Base-by-base conservation (phyloP, 1,140 invertebrate species). In the Cydia splendana region DNA sequence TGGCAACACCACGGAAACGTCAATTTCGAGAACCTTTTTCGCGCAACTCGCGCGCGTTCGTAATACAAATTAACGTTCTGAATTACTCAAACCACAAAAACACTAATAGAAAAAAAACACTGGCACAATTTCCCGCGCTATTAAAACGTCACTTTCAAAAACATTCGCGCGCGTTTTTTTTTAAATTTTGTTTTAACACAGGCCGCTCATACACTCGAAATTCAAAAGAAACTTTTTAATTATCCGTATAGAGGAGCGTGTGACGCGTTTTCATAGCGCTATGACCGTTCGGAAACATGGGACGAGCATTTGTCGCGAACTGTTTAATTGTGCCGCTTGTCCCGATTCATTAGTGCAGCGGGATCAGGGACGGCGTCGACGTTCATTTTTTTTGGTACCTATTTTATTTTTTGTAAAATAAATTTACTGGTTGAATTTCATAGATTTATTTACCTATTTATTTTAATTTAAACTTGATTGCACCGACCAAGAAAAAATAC, bases 301-400 rank as follows among this genome's bases (percentile, higher is more conserved):
- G 74, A 34, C 78, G 84, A 79, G 80, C 80, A 84, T 82, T 87
- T 85, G 87, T 88, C 87, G 87, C 89, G 85, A 90, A 91, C 87
- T 88, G 86, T 87, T 93, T 93, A 91, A 93, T 93, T 91, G 89
- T 91, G 83, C 84, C 84, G 85, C 76, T 79, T 80, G 87, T 90
- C 88, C 90, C 88, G 88, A 91, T 91, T 91, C 91, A 91, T 93
- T 93, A 93, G 88, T 88, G 86, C 87, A 90, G 81, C 84, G 80
- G 71, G 76, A 80, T 77, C 91, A 91, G 91, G 85, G 89, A 77
- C 85, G 87, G 80, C 24, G 38, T 76, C 65, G 5, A 1, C 30
- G 65, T 15, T 18, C 5, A 18, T 71, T 2, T 71, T 71, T 48
- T 48, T 48, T 15, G 12, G 45, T 42, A 42, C 38, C 5, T 45